Evolutionary conservation across 2,888 invertebrate genomes (phyloP).

Genomic region (Tanytarsus gracilentus): DNA sequence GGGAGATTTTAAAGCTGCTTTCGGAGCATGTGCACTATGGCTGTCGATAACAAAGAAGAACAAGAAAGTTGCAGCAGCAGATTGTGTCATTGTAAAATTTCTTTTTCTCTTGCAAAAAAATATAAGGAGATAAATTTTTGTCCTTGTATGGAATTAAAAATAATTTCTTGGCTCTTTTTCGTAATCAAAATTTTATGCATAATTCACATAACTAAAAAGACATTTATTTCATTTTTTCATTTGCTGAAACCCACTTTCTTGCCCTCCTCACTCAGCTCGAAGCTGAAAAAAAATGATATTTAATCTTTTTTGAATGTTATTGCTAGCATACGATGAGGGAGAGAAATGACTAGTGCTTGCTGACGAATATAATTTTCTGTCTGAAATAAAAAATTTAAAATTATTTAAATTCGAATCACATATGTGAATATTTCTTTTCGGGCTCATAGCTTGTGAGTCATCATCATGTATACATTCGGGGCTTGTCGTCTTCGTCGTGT

Average conservation of each 20-base stretch:
- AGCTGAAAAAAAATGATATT: background rate
- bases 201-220: background rate
- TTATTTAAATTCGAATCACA: constrained; percentile 6
- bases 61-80: too few species aligned
- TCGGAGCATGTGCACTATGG: too few species aligned
- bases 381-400: too few species aligned
- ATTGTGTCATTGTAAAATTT: background rate
- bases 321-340: background rate
- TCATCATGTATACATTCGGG: background rate
- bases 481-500: background rate
- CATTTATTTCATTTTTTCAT: background rate
- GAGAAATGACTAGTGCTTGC: background rate
- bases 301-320: constrained; percentile 6
- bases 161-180: too few species aligned
- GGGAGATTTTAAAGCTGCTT: too few species aligned
- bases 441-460: background rate
- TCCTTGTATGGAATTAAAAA: background rate
- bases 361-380: background rate
- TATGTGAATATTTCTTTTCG: background rate
- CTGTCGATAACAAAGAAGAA: too few species aligned
- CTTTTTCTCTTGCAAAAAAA: background rate
- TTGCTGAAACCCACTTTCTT: constrained; percentile 8
- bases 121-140: background rate
- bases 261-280: background rate
- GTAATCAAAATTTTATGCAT: constrained; percentile 7